Conservation (phyloP, 2,888 invertebrate species). For the Eledona agricola region DNA sequence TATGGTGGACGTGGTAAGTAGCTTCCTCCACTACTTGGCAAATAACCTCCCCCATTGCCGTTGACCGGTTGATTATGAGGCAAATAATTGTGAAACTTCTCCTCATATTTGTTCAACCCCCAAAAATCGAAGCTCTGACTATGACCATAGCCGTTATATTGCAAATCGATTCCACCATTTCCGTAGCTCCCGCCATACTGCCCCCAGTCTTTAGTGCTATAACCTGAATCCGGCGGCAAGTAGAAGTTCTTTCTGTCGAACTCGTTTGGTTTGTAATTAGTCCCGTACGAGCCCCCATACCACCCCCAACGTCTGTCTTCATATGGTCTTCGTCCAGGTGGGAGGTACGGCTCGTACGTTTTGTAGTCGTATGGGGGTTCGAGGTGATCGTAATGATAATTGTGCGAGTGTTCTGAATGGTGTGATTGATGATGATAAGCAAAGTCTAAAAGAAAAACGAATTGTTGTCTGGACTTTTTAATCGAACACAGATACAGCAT, state of each 20-base stretch:
- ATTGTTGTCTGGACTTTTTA: constrained; percentile 16
- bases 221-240: constrained; percentile 55
- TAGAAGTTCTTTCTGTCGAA: constrained; percentile 44
- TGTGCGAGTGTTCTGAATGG: constrained; percentile 47
- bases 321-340: constrained; percentile 36
- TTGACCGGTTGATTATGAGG: constrained; percentile 26
- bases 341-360: constrained; percentile 49
- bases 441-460: constrained; percentile 50
- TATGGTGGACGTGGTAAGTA: constrained; percentile 37
- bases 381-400: constrained; percentile 47
- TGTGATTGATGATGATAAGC: constrained; percentile 51
- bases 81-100: constrained; percentile 25
- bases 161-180: constrained; percentile 43
- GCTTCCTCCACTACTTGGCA: constrained; percentile 25
- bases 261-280: constrained; percentile 24
- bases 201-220: constrained; percentile 56
- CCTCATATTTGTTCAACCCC: constrained; percentile 49
- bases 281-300: constrained; percentile 71
- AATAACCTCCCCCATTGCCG: constrained; percentile 12
- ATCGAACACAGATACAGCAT: too few relatives aligned
- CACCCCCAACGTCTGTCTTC: constrained; percentile 61
- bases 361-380: constrained; percentile 45
- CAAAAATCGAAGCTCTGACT: constrained; percentile 52
- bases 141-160: constrained; percentile 47
- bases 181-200: constrained; percentile 58